Percentiles rank a stretch among this genome's conserved stretches.
These are phyloP conservation scores for Endotricha flammealis DNA, from an alignment of 2,888 invertebrate species.

Conservation along the genomic window DNA sequence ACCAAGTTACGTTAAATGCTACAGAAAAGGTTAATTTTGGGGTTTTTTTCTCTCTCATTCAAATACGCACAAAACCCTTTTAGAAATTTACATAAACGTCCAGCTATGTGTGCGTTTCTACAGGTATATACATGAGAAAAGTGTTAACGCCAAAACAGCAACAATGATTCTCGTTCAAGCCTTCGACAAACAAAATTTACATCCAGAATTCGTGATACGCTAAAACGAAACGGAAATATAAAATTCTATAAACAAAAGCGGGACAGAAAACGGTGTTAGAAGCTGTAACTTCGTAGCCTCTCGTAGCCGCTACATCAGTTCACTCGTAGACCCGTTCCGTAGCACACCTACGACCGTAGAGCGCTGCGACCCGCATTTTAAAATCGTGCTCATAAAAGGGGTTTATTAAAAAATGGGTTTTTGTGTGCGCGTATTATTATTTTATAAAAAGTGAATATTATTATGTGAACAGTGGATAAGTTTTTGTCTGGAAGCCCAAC, in stretches of 20 bases:
- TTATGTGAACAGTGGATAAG: constrained; percentile 75
- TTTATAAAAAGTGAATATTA: constrained; percentile 42
- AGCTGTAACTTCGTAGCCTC: constrained; percentile 36
- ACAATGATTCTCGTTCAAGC: constrained; percentile 60
- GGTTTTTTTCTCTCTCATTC: no score
- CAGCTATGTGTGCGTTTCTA: constrained; percentile 7
- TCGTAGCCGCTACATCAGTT: constrained; percentile 53
- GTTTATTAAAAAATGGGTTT: constrained; percentile 27
- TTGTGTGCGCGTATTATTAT: constrained; percentile 37
- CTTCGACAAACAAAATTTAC: constrained; percentile 53
- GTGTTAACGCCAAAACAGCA: constrained; percentile 46
- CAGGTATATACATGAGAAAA: constrained; percentile 22
- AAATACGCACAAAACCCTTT: constrained; percentile 16
- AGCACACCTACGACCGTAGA: constrained; percentile 49
- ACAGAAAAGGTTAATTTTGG: no score
- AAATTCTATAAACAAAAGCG: constrained; percentile 17
- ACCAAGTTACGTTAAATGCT: no score
- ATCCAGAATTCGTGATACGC: constrained; percentile 50
- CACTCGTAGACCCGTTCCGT: constrained; percentile 48
- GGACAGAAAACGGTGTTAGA: constrained; percentile 20
- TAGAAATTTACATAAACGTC: constrained; percentile 21
- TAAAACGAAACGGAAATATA: constrained; percentile 37
- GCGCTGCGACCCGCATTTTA: constrained; percentile 18
- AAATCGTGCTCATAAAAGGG: constrained; percentile 17
- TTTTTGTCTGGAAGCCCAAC: constrained; percentile 61